Conservation (phyloP, 2,113 vertebrate genomes). For the Tupaia chinensis region DNA sequence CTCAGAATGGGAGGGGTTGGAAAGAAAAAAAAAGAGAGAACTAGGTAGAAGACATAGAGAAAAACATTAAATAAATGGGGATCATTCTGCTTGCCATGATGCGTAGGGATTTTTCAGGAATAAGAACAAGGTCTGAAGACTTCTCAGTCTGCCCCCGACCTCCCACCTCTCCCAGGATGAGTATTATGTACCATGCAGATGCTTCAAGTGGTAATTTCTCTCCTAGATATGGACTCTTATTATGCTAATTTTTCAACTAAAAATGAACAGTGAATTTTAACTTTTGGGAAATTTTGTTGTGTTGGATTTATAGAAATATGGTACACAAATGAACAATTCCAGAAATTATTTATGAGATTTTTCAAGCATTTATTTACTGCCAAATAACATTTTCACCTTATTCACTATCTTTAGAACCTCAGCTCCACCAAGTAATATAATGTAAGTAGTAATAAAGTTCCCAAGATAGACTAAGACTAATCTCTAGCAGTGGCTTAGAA, state of each 20-base stretch:
- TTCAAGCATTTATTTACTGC: neutral
- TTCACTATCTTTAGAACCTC: neutral
- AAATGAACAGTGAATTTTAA: neutral
- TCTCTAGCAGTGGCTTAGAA: neutral
- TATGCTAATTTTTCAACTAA: neutral
- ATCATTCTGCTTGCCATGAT: neutral
- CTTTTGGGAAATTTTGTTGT: neutral
- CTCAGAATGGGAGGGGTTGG: too few species aligned
- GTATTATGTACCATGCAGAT: neutral
- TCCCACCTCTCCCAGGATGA: fast-evolving
- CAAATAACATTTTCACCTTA: neutral
- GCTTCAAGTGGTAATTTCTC: neutral
- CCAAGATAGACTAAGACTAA: neutral
- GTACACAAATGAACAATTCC: neutral
- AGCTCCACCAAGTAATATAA: neutral
- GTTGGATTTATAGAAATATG: neutral
- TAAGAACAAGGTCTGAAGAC: neutral
- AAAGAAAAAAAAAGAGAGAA: neutral
- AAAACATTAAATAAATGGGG: neutral
- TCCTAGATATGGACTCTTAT: neutral
- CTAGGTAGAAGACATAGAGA: neutral
- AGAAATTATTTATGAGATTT: neutral
- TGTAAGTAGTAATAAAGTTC: neutral
- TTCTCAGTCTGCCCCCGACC: neutral
- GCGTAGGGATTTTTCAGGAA: neutral